Evolutionary conservation across 2,113 vertebrate species (phyloP).

Genomic region (Caloenas nicobarica): DNA sequence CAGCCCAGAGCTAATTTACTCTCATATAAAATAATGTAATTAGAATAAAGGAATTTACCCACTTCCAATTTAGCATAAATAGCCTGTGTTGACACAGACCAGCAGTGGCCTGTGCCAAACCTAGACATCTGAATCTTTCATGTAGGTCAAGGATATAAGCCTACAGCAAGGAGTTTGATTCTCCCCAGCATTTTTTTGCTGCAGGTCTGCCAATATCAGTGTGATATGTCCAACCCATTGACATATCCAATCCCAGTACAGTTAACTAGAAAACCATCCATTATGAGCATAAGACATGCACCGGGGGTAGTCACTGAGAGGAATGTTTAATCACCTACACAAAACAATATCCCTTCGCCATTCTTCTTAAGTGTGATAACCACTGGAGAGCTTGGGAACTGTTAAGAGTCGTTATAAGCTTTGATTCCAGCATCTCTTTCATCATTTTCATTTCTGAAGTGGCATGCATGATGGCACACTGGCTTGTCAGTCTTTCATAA

Average conservation of each 20-base stretch:
- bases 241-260: background rate
- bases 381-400: background rate
- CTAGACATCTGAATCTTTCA: background rate
- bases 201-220: background rate
- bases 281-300: background rate
- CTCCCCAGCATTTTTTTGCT: background rate
- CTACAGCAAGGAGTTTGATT: background rate
- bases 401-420: background rate
- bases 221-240: background rate
- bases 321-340: background rate
- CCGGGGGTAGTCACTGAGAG: background rate
- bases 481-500: background rate
- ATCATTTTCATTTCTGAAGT: background rate
- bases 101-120: background rate
- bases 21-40: background rate
- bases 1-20: background rate
- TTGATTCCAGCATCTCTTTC: background rate
- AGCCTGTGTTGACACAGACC: background rate
- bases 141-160: background rate
- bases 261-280: background rate
- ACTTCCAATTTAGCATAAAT: background rate
- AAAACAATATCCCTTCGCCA: background rate
- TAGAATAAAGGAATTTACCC: background rate
- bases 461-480: fast-evolving
- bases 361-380: background rate